phyloP scores from a whole-genome alignment of 2,113 vertebrate species.

The Megaceryle maxima region DNA sequence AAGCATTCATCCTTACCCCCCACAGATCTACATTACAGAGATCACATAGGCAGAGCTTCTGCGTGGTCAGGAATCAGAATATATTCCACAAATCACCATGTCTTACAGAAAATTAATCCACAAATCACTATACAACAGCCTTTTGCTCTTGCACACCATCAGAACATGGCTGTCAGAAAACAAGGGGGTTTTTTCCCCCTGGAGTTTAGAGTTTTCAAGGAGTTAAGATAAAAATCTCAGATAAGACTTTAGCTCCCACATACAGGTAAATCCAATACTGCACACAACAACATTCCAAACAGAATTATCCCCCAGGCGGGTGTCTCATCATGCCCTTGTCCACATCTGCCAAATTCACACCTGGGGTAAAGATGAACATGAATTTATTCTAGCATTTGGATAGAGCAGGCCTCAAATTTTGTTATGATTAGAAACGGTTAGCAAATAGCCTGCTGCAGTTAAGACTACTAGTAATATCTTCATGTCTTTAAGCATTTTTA shows the following conservation, averaged over 20 bases:
- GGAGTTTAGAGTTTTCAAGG: not conserved
- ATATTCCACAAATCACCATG: not conserved
- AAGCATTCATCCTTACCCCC: not conserved
- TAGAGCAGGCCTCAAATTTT: not conserved
- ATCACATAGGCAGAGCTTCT: not conserved
- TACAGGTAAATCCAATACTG: constrained; percentile 6
- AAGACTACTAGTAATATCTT: not conserved
- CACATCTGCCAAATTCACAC: constrained; percentile 1
- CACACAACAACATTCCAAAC: constrained; percentile 29
- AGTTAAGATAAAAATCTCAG: constrained; percentile 21
- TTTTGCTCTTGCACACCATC: not conserved
- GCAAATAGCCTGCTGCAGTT: not conserved
- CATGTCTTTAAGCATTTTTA: not conserved
- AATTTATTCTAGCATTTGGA: not conserved
- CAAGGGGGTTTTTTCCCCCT: not conserved
- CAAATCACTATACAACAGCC: not conserved
- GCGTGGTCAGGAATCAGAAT: not conserved
- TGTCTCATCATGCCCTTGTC: not conserved
- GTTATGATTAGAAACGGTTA: not conserved
- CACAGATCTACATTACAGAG: not conserved
- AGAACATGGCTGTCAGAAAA: not conserved
- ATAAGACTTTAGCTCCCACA: not conserved
- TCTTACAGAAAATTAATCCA: not conserved
- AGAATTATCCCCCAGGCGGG: not conserved
- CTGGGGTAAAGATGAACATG: not conserved